These are phyloP conservation scores for Vanacampus margaritifer DNA, from an alignment of 2,113 vertebrate genomes.

Conservation along the genomic window DNA sequence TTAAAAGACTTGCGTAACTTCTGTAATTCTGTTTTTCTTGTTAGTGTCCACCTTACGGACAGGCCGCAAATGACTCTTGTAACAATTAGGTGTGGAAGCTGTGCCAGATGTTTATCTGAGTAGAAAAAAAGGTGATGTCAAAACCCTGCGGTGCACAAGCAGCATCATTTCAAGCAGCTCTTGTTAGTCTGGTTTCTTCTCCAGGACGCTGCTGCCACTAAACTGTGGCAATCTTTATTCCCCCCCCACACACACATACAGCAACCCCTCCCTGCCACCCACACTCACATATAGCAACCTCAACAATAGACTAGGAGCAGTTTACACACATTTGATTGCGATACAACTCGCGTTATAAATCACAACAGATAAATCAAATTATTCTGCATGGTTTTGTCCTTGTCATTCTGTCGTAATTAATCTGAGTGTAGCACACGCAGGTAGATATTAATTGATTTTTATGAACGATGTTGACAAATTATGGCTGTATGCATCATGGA, in stretches of 20 bases:
- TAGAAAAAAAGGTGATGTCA: slow-evolving; percentile 66
- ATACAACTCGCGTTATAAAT: background rate
- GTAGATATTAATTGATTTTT: slow-evolving; percentile 5
- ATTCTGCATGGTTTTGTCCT: background rate
- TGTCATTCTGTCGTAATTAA: slow-evolving; percentile 2
- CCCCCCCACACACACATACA: slow-evolving; percentile 13
- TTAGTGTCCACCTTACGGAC: slow-evolving; percentile 67
- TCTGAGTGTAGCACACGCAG: background rate
- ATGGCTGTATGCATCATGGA: background rate
- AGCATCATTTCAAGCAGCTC: slow-evolving; percentile 52
- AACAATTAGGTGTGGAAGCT: slow-evolving; percentile 67
- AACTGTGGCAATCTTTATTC: slow-evolving; percentile 18
- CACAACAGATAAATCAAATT: background rate
- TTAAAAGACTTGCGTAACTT: slow-evolving; percentile 43
- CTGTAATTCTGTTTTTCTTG: slow-evolving; percentile 64
- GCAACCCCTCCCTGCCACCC: background rate
- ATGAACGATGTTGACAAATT: background rate
- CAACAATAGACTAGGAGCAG: background rate
- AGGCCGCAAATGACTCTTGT: slow-evolving; percentile 59
- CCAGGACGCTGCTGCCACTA: slow-evolving; percentile 42
- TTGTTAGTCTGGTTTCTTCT: slow-evolving; percentile 58
- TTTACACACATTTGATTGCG: background rate
- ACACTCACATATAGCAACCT: slow-evolving; percentile 29
- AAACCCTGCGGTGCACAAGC: slow-evolving; percentile 64
- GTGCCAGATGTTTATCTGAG: slow-evolving; percentile 68